Evolutionary conservation across 2,888 invertebrate species (phyloP), one percentile per base, ranked within the genome.

Genomic region (Bembecia ichneumoniformis): DNA sequence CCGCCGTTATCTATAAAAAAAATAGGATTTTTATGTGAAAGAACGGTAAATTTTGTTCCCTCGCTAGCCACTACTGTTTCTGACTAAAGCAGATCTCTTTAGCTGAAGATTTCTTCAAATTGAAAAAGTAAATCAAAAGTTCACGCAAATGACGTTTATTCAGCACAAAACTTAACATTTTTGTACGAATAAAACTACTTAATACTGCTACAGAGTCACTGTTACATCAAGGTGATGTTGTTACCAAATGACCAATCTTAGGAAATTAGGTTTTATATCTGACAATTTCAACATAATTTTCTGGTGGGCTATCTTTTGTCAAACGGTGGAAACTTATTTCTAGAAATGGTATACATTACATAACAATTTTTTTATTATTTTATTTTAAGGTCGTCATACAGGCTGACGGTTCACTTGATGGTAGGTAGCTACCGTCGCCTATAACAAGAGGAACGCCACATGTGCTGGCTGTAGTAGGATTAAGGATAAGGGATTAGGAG

Each of bases 81-180:
- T 10, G 5, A 35, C 10, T 10, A n/a, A n/a, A n/a, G n/a, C n/a
- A n/a, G n/a, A n/a, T n/a, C n/a, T n/a, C n/a, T n/a, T n/a, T 14
- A 43, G 43, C 43, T 47, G 53, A 53, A 53, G 48, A 51, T 55
- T 59, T 51, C 48, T 52, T 59, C 50, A 54, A 50, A 56, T 58
- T 58, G 51, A 59, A 56, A 35, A 53, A 53, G 47, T 54, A 55
- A 57, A 53, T 44, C 47, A 58, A 54, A 48, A 57, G 43, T 54
- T 52, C 55, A 53, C 51, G 56, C 49, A 57, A 52, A 57, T 57
- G 54, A 49, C 16, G 49, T 34, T 51, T 53, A 53, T 55, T 57
- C 49, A 47, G 50, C 48, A 28, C 46, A 48, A 48, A 50, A 34
- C 45, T 46, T 47, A 47, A 35, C 20, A 50, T 56, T 48, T 49